phyloP scores from a whole-genome alignment of 92 coral and sea anemone species.

The Parazoanthus atlanticus region DNA sequence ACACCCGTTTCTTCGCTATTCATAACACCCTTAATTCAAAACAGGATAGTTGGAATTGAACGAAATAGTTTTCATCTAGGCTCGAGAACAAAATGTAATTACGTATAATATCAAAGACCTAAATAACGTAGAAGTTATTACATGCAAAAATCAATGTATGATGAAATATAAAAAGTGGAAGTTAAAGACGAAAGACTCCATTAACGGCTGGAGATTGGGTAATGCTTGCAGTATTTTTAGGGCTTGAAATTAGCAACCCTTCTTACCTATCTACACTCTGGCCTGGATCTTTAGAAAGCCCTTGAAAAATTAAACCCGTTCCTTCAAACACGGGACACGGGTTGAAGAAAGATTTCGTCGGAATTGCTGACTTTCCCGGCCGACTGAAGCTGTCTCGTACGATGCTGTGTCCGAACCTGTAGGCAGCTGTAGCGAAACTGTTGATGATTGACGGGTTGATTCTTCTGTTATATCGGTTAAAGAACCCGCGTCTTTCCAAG shows the following conservation, averaged over 20 bases:
- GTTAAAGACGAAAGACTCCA: too few relatives aligned
- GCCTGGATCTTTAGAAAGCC: conserved; percentile 9
- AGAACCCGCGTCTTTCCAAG: not conserved
- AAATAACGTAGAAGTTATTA: too few relatives aligned
- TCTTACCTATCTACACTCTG: conserved; percentile 4
- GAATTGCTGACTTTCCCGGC: not conserved
- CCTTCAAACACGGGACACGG: conserved; percentile 42
- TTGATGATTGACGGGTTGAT: conserved; percentile 34
- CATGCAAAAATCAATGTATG: too few relatives aligned
- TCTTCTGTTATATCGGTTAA: conserved; percentile 22
- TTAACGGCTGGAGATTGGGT: too few relatives aligned
- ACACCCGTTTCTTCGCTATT: too few relatives aligned
- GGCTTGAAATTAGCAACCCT: not conserved
- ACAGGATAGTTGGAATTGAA: too few relatives aligned
- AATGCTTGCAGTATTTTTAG: too few relatives aligned
- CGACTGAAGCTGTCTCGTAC: conserved; percentile 28
- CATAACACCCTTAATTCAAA: too few relatives aligned
- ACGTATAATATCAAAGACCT: too few relatives aligned
- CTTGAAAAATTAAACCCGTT: conserved; percentile 16
- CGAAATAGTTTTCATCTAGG: too few relatives aligned
- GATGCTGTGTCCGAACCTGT: conserved; percentile 44
- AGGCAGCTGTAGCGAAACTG: not conserved
- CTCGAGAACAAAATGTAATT: too few relatives aligned
- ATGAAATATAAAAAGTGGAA: too few relatives aligned
- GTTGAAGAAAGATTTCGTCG: conserved; percentile 28